A percentile compares a stretch with the other conserved stretches of the same genome.
phyloP scores from a whole-genome alignment of 1,140 invertebrate species.

The Acromyrmex charruanus region DNA sequence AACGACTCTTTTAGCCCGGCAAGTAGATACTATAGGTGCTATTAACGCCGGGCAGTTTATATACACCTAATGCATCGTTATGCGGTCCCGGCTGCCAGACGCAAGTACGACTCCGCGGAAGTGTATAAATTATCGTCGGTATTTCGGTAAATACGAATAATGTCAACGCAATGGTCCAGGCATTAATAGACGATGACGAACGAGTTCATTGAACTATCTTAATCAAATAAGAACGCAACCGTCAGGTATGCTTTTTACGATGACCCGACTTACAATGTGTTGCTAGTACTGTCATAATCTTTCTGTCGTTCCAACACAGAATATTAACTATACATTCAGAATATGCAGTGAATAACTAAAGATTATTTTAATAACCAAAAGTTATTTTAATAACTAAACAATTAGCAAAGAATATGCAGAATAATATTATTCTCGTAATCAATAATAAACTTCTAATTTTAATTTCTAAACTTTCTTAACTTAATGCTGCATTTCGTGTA shows the following conservation, averaged over 20 bases:
- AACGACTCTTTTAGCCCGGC: slow-evolving; percentile 59
- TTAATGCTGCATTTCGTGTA: neutral
- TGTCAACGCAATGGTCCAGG: slow-evolving; percentile 36
- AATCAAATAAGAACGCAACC: slow-evolving; percentile 36
- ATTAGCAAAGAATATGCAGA: neutral
- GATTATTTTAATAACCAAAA: too few species aligned
- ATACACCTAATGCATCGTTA: slow-evolving; percentile 53
- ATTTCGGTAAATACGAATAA: slow-evolving; percentile 54
- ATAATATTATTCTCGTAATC: neutral
- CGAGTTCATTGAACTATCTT: slow-evolving; percentile 58
- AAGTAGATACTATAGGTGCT: slow-evolving; percentile 46
- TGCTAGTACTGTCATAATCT: neutral
- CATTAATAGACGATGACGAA: slow-evolving; percentile 58
- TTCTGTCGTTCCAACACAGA: neutral
- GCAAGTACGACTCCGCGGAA: slow-evolving; percentile 42
- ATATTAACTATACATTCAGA: neutral
- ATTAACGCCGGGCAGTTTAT: slow-evolving; percentile 56
- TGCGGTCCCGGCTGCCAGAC: slow-evolving; percentile 43
- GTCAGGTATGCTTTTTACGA: neutral
- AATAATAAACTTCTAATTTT: neutral
- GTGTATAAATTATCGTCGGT: slow-evolving; percentile 55
- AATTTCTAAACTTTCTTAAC: neutral
- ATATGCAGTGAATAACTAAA: too few species aligned
- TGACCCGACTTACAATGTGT: neutral
- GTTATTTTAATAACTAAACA: too few species aligned